Evolutionary conservation across 23 tunicate genomes (phyloP), one percentile per base, ranked within the genome.

Genomic region (Corella eumyota): DNA sequence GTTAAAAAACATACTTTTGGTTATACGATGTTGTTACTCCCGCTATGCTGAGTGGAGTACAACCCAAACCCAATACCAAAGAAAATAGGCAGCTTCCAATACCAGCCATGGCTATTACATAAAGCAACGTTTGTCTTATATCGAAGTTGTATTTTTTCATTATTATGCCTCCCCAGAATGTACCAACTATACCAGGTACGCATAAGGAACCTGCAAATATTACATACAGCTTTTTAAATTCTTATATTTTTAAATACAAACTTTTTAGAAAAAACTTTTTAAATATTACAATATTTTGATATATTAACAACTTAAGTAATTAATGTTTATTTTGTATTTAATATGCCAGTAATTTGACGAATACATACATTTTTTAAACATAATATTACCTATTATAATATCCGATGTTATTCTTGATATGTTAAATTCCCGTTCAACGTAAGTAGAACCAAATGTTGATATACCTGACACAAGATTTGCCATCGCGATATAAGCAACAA

Each of bases 171-270:
- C 94, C 94, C 6, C 44, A 34, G 11, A 84, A 78, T 5, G 94
- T 75, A 2, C 94, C 94, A 29, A 61, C 38, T 26, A 84, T 84
- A 23, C 84, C 94, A 32, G 94, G 94, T 25, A 84, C 71, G 73
- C 83, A 84, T n/a, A 84, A 68, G 62, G 83, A 83, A 75, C 94
- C 94, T 84, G 56, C n/a, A n/a, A n/a, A n/a, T n/a, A n/a, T n/a
- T n/a, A n/a, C n/a, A n/a, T 0, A 59, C 34, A 57, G 29, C 21
- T 22, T 53, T 20, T n/a, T n/a, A n/a, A n/a, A n/a, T n/a, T n/a
- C n/a, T n/a, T n/a, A n/a, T n/a, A n/a, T n/a, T n/a, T n/a, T n/a
- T n/a, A n/a, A n/a, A n/a, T n/a, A n/a, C n/a, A n/a, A n/a, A n/a
- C n/a, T n/a, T n/a, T n/a, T n/a, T n/a, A n/a, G n/a, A n/a, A n/a